These are phyloP conservation scores for Crotalus viridis DNA, from an alignment of 2,113 vertebrate genomes.

Conservation along the genomic window DNA sequence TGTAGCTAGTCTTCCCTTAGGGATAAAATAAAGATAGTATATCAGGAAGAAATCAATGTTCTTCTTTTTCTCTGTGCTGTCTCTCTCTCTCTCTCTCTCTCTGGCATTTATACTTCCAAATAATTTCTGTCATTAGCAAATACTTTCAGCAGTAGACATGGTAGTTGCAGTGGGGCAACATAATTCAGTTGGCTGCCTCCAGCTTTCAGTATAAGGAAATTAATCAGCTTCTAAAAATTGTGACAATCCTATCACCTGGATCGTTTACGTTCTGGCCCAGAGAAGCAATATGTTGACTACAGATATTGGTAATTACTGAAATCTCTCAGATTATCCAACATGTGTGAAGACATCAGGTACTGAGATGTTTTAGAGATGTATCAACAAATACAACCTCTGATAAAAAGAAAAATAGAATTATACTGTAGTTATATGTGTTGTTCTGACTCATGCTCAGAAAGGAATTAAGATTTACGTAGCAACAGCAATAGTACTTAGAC, in stretches of 20 bases:
- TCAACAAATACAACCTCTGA: background rate
- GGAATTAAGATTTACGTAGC: background rate
- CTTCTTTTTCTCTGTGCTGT: background rate
- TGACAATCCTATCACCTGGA: rapidly evolving
- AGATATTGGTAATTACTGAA: background rate
- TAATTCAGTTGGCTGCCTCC: background rate
- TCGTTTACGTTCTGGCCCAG: background rate
- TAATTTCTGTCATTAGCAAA: conserved; percentile 6
- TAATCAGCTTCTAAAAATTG: conserved; percentile 1
- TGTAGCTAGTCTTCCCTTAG: conserved; percentile 15
- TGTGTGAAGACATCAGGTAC: background rate
- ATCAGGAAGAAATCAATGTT: background rate
- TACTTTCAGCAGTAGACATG: background rate
- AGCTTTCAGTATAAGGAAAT: conserved; percentile 24
- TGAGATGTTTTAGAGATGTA: background rate
- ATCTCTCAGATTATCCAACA: background rate
- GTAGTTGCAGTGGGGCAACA: conserved; percentile 25
- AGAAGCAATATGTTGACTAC: conserved; percentile 9
- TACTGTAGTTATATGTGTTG: background rate
- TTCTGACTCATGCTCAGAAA: background rate
- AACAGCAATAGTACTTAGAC: background rate
- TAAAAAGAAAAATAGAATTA: conserved; percentile 1
- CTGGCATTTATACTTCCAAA: conserved; percentile 8
- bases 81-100: background rate
- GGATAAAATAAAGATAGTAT: conserved; percentile 3